A percentile compares a stretch with the other conserved stretches of the same genome.
phyloP scores from a whole-genome alignment of 2,888 invertebrate genomes.

The Drosophila algonquin region DNA sequence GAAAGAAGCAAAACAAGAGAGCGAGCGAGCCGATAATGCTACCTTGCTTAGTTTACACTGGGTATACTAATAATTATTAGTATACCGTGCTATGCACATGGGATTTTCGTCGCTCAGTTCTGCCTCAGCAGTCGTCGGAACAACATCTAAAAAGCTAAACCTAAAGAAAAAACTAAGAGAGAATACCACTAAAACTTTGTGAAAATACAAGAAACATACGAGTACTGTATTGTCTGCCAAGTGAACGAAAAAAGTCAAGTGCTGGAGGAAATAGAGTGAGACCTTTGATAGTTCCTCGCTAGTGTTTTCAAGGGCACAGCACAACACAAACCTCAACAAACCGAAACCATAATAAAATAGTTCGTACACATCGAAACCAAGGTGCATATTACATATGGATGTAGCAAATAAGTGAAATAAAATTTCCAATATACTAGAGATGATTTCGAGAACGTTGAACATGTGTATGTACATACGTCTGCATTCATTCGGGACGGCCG shows the following conservation, averaged over 20 bases:
- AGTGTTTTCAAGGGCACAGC: conserved; percentile 65
- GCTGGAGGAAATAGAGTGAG: conserved; percentile 71
- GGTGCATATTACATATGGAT: conserved; percentile 4
- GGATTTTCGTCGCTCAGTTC: conserved; percentile 76
- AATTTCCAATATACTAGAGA: conserved; percentile 74
- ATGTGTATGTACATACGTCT: conserved; percentile 8
- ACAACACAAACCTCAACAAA: not conserved
- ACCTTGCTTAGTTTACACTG: too few relatives aligned
- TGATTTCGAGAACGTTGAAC: conserved; percentile 41
- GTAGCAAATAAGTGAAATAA: conserved; percentile 28
- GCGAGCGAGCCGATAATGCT: too few relatives aligned
- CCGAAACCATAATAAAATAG: not conserved
- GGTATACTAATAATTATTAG: too few relatives aligned
- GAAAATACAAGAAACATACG: conserved; percentile 30
- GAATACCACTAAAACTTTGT: conserved; percentile 39
- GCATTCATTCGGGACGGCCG: conserved; percentile 11
- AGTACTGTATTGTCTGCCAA: conserved; percentile 2
- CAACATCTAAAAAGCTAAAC: conserved; percentile 51
- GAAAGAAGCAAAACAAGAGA: too few relatives aligned
- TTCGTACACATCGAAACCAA: conserved; percentile 6
- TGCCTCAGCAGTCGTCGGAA: conserved; percentile 78
- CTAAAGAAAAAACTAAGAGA: not conserved
- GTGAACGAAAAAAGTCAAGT: conserved; percentile 36
- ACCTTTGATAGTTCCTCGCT: conserved; percentile 53
- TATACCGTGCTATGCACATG: too few relatives aligned